Percentiles rank a stretch among this genome's conserved stretches.
Conservation (phyloP, 1,140 invertebrate species). For the Trissolcus basalis region DNA sequence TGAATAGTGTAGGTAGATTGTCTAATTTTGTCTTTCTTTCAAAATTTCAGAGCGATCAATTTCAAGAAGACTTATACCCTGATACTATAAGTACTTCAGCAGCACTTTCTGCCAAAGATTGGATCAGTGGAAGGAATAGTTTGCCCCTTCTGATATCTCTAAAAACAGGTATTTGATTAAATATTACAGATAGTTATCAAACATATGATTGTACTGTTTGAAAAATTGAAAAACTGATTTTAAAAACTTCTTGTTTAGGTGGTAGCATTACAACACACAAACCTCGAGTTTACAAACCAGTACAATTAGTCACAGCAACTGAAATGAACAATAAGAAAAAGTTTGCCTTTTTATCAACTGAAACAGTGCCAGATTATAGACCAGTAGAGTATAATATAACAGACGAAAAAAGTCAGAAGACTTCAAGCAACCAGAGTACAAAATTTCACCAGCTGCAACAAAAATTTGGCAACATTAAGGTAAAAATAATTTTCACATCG, state of each 20-base stretch:
- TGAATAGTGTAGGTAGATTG: no score
- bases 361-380: slow-evolving; percentile 90
- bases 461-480: slow-evolving; percentile 80
- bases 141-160: slow-evolving; percentile 89
- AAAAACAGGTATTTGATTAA: slow-evolving; percentile 80
- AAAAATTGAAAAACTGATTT: slow-evolving; percentile 4
- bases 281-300: slow-evolving; percentile 80
- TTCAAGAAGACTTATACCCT: slow-evolving; percentile 94
- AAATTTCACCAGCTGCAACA: slow-evolving; percentile 86
- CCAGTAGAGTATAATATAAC: slow-evolving; percentile 79
- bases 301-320: slow-evolving; percentile 72
- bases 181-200: no score
- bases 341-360: slow-evolving; percentile 88
- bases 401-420: slow-evolving; percentile 83
- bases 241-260: slow-evolving; percentile 69
- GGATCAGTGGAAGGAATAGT: slow-evolving; percentile 89
- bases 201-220: no score
- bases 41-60: slow-evolving; percentile 80
- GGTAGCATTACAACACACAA: slow-evolving; percentile 84
- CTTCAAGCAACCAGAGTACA: slow-evolving; percentile 84
- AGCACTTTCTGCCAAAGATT: slow-evolving; percentile 89
- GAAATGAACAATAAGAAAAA: slow-evolving; percentile 89
- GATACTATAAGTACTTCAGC: slow-evolving; percentile 91
- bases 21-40: no score
- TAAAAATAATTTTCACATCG: slow-evolving; percentile 37